Conservation (phyloP, 2,797 vertebrate species). For the Mallotus villosus region DNA sequence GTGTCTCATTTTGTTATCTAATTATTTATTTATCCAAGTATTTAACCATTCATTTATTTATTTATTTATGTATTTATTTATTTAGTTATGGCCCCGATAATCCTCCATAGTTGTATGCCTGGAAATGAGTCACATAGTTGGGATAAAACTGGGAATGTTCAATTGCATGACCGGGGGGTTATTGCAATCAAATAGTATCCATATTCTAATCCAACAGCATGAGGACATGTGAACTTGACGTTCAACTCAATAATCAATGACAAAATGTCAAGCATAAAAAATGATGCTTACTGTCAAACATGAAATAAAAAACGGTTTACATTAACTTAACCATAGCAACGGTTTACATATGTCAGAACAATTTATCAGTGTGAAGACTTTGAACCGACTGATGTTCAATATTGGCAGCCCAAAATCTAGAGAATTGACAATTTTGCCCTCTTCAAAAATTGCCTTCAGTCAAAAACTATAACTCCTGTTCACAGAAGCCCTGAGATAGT, state of each 20-base stretch:
- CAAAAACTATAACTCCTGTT: not conserved
- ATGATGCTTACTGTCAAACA: conserved; percentile 3
- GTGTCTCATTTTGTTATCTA: too few species aligned
- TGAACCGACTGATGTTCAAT: not conserved
- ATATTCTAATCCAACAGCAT: conserved; percentile 51
- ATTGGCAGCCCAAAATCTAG: not conserved
- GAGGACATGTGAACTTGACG: conserved; percentile 33
- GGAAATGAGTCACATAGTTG: conserved; percentile 65
- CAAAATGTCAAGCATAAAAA: not conserved
- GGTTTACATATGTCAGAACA: too few species aligned
- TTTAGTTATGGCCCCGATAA: too few species aligned
- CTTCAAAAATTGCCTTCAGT: not conserved
- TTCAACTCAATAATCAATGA: conserved; percentile 17
- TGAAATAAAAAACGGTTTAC: not conserved
- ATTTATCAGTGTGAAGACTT: not conserved
- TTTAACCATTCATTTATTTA: too few species aligned
- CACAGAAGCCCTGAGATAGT: conserved; percentile 1
- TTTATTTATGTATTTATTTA: too few species aligned
- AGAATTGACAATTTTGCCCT: not conserved
- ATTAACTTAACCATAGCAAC: not conserved
- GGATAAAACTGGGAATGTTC: conserved; percentile 44
- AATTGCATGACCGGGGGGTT: conserved; percentile 37
- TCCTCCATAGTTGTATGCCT: conserved; percentile 61
- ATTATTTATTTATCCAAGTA: too few species aligned
- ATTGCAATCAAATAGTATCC: conserved; percentile 41